These are phyloP conservation scores for Zaprionus taronus DNA, from an alignment of 1,140 invertebrate species.

Conservation along the genomic window DNA sequence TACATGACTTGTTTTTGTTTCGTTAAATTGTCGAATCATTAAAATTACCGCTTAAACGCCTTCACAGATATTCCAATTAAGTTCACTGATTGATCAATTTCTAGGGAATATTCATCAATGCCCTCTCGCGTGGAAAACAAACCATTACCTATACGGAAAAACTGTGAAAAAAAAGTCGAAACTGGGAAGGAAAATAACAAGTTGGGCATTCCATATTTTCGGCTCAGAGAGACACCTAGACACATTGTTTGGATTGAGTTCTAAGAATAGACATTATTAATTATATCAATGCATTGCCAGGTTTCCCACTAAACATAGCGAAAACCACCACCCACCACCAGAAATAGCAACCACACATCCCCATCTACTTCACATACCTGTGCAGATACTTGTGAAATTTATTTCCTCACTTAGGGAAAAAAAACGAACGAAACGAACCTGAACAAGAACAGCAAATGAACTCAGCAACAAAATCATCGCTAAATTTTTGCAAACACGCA, in stretches of 20 bases:
- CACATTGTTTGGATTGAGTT: conserved; percentile 39
- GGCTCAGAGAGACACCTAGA: background rate
- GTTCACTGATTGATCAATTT: conserved; percentile 57
- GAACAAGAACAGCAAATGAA: conserved; percentile 47
- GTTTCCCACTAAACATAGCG: conserved; percentile 43
- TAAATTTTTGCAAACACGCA: conserved; percentile 65
- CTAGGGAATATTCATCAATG: conserved; percentile 60
- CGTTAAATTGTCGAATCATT: background rate
- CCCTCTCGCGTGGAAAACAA: conserved; percentile 56
- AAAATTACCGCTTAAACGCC: conserved; percentile 13
- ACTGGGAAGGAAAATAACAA: conserved; percentile 1
- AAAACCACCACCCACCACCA: conserved; percentile 22
- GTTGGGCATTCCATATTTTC: conserved; percentile 6
- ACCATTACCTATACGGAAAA: conserved; percentile 43
- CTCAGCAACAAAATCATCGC: conserved; percentile 59
- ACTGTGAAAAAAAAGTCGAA: background rate
- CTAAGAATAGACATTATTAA: conserved; percentile 52
- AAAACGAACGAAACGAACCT: conserved; percentile 26
- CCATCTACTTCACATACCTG: conserved; percentile 18
- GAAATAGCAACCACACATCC: conserved; percentile 2
- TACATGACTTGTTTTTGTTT: background rate
- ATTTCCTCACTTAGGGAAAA: conserved; percentile 45
- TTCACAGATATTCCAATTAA: conserved; percentile 2
- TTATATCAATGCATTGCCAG: conserved; percentile 47
- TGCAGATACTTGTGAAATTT: conserved; percentile 45